A percentile compares a stretch with the other conserved stretches of the same genome.
Conservation (phyloP, 92 coral and sea anemone species). For the Desmophyllum pertusum region DNA sequence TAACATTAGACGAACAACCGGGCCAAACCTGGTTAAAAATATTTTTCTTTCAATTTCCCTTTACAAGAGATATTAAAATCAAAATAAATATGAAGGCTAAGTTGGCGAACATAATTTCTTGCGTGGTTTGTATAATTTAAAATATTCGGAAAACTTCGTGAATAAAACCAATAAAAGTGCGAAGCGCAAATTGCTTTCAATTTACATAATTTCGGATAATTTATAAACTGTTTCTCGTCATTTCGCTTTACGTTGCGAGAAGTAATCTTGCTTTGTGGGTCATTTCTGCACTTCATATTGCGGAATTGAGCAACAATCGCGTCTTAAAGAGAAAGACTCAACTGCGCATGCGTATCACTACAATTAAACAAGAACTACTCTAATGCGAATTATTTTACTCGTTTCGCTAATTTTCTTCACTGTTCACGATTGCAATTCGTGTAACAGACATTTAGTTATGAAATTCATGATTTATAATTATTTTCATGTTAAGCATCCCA, state of each 20-base stretch:
- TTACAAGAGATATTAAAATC: background rate
- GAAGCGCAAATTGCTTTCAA: no score
- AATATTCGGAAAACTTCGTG: no score
- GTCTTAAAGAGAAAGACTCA: background rate
- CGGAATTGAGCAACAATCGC: background rate
- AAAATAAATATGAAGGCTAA: no score
- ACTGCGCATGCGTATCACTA: slow-evolving; percentile 28
- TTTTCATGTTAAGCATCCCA: background rate
- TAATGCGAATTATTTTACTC: background rate
- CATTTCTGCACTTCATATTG: background rate
- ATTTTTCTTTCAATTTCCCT: background rate
- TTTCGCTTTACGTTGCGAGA: background rate
- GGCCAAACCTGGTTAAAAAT: no score
- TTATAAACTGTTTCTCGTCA: no score
- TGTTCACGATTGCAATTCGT: background rate
- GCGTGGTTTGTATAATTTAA: no score
- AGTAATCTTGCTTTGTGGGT: no score
- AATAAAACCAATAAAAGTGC: no score
- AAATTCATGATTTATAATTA: background rate
- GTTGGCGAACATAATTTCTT: no score
- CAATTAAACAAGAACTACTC: background rate
- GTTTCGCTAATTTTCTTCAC: background rate
- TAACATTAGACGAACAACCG: no score
- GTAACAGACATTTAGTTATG: background rate
- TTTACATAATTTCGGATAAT: no score